These are phyloP conservation scores for Semicossyphus pulcher DNA, from an alignment of 2,113 vertebrate genomes.

Conservation along the genomic window DNA sequence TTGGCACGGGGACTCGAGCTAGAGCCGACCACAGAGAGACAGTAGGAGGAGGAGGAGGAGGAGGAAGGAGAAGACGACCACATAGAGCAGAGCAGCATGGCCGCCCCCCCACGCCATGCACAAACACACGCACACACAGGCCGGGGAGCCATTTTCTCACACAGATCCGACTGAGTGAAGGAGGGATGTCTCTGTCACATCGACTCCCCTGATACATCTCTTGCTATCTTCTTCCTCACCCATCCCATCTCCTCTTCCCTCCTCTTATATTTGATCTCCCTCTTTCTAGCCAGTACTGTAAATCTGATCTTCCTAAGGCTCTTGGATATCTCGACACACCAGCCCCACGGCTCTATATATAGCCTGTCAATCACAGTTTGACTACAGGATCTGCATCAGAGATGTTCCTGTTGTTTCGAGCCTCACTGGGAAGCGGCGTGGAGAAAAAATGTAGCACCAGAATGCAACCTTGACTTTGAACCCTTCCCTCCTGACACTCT, in stretches of 20 bases:
- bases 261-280: slow-evolving; percentile 51
- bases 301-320: slow-evolving; percentile 61
- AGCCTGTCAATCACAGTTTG: slow-evolving; percentile 49
- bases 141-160: slow-evolving; percentile 61
- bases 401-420: slow-evolving; percentile 34
- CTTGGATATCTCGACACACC: slow-evolving; percentile 53
- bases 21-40: slow-evolving; percentile 50
- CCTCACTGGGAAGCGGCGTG: slow-evolving; percentile 36
- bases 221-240: slow-evolving; percentile 25
- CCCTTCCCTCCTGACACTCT: background rate
- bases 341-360: slow-evolving; percentile 49
- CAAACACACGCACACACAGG: slow-evolving; percentile 20
- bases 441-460: slow-evolving; percentile 68
- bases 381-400: slow-evolving; percentile 32
- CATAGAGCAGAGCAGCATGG: slow-evolving; percentile 35
- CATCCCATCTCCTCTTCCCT: slow-evolving; percentile 37
- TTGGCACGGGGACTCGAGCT: slow-evolving; percentile 71
- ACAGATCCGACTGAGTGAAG: slow-evolving; percentile 36
- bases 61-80: slow-evolving; percentile 38
- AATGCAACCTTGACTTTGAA: slow-evolving; percentile 57
- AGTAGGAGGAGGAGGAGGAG: slow-evolving; percentile 28
- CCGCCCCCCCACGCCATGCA: slow-evolving; percentile 15
- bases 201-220: slow-evolving; percentile 29
- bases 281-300: slow-evolving; percentile 44
- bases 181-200: slow-evolving; percentile 33